Conservation (phyloP, 2,888 invertebrate genomes). For the Caenorhabditis zanzibari region DNA sequence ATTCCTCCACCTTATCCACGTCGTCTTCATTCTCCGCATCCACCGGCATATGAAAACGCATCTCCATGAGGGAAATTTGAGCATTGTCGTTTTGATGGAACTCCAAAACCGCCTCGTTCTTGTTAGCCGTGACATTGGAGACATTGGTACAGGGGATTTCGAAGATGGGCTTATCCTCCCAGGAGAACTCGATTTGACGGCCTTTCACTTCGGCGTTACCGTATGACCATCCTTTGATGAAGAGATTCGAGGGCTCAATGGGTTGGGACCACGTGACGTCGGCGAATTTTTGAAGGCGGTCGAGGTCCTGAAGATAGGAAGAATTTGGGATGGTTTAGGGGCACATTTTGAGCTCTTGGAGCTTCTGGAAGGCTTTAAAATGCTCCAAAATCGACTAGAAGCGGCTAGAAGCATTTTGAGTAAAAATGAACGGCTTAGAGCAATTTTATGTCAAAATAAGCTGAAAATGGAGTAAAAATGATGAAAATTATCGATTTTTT, state of each 20-base stretch:
- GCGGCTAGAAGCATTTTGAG: background rate
- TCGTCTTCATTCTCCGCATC: conserved; percentile 89
- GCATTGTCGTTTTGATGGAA: conserved; percentile 95
- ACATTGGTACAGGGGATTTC: conserved; percentile 97
- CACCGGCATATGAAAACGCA: conserved; percentile 96
- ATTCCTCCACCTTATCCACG: conserved; percentile 93
- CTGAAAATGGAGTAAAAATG: too few species aligned
- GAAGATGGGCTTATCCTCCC: conserved; percentile 87
- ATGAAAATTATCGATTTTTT: too few species aligned
- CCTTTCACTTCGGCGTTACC: conserved; percentile 95
- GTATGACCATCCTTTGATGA: conserved; percentile 99
- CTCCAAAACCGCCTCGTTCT: conserved; percentile 98
- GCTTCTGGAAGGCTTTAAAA: background rate
- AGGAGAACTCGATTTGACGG: conserved; percentile 77
- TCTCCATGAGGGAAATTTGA: conserved; percentile 96
- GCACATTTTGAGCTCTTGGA: background rate
- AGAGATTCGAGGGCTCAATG: conserved; percentile 93
- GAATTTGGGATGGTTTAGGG: background rate
- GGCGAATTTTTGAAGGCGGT: conserved; percentile 94
- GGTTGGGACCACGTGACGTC: conserved; percentile 89
- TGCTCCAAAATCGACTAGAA: too few species aligned
- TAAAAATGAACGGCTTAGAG: background rate
- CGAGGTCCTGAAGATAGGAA: conserved; percentile 89
- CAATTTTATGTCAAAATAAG: too few species aligned
- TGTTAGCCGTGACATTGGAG: conserved; percentile 95